phyloP scores from a whole-genome alignment of 2,113 vertebrate genomes.

The Scophthalmus maximus region DNA sequence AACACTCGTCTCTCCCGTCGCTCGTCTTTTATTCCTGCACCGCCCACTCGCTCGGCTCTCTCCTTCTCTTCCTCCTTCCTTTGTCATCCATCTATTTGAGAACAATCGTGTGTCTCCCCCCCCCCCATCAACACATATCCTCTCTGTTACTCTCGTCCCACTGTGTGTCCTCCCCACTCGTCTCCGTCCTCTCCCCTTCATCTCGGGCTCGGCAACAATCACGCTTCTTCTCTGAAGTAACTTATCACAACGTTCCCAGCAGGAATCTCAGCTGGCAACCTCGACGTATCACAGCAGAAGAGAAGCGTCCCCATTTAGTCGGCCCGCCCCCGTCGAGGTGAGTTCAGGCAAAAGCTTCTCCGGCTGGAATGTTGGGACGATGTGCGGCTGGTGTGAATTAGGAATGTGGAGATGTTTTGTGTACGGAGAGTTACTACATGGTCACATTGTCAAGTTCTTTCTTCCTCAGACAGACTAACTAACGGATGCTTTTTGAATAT shows the following conservation, averaged over 20 bases:
- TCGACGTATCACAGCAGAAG: slow-evolving; percentile 20
- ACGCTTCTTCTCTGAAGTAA: slow-evolving; percentile 49
- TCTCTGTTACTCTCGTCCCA: slow-evolving; percentile 30
- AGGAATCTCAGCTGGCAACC: slow-evolving; percentile 46
- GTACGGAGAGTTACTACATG: background rate
- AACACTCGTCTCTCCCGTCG: too few relatives aligned
- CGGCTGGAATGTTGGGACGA: slow-evolving; percentile 9
- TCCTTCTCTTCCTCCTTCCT: background rate
- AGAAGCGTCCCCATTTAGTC: slow-evolving; percentile 31
- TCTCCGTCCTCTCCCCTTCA: slow-evolving; percentile 25
- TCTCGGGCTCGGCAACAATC: slow-evolving; percentile 36
- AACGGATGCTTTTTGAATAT: background rate
- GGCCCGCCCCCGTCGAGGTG: slow-evolving; percentile 32
- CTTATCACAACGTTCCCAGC: slow-evolving; percentile 37
- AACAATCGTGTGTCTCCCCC: slow-evolving; percentile 25
- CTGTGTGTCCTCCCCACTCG: slow-evolving; percentile 41
- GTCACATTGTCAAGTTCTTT: background rate
- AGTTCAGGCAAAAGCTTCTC: slow-evolving; percentile 16
- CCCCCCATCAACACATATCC: slow-evolving; percentile 21
- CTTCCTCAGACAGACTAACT: background rate
- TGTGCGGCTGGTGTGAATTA: slow-evolving; percentile 13
- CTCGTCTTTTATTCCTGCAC: slow-evolving; percentile 11
- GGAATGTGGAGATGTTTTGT: background rate
- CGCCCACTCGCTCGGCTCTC: slow-evolving; percentile 1
- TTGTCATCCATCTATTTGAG: slow-evolving; percentile 25